Percentiles rank a stretch among this genome's conserved stretches.
phyloP scores from a whole-genome alignment of 2,888 invertebrate species.

The Callimorpha dominula region DNA sequence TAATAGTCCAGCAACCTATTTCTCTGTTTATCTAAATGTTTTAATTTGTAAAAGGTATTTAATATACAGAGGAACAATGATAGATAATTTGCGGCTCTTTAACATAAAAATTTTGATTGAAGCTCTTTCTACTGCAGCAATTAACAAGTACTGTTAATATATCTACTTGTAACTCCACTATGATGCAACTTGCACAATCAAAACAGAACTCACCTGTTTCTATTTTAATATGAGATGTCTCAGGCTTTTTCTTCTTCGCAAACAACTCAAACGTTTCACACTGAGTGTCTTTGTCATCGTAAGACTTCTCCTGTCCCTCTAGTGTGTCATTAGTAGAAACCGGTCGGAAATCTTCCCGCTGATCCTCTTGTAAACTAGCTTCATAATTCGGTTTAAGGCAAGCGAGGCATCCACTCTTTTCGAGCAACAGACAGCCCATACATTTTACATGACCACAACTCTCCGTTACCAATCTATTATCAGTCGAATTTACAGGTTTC shows the following conservation, averaged over 20 bases:
- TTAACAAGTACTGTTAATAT: neutral
- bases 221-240: conserved; percentile 75
- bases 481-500: conserved; percentile 83
- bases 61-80: no score
- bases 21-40: no score
- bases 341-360: conserved; percentile 42
- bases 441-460: conserved; percentile 92
- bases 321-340: conserved; percentile 38
- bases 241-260: conserved; percentile 70
- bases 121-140: neutral
- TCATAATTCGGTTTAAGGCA: conserved; percentile 69
- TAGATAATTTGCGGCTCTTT: no score
- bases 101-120: neutral
- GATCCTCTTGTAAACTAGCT: conserved; percentile 39
- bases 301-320: conserved; percentile 37
- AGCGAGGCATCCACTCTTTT: conserved; percentile 88
- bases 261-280: conserved; percentile 55
- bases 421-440: conserved; percentile 89
- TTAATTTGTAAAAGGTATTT: no score
- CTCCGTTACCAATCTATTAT: conserved; percentile 90
- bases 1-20: no score
- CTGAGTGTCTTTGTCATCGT: conserved; percentile 38
- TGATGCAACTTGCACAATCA: neutral
- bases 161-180: no score
- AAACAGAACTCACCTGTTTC: conserved; percentile 66